These are phyloP conservation scores for Galeopterus variegatus DNA, from an alignment of 2,113 vertebrate genomes.

Conservation along the genomic window DNA sequence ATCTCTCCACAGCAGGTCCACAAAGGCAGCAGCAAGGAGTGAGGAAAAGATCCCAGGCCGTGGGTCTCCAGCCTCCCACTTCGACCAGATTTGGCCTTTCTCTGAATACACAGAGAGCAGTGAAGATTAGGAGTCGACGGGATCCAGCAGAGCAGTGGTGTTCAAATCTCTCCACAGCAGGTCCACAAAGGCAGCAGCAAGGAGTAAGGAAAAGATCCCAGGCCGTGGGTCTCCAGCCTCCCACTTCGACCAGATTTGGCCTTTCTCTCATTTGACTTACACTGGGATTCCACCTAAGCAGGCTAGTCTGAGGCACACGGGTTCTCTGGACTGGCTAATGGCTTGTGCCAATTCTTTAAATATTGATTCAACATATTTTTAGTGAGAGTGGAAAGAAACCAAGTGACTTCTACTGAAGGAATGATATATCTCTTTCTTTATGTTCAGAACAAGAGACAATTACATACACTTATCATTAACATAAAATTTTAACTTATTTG, in stretches of 20 bases:
- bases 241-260: not conserved
- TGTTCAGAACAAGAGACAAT: not conserved
- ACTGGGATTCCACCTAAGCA: not conserved
- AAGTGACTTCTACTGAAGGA: not conserved
- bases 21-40: not conserved
- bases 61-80: not conserved
- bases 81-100: not conserved
- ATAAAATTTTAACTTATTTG: slow-evolving; percentile 27
- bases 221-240: not conserved
- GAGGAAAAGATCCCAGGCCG: not conserved
- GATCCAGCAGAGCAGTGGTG: not conserved
- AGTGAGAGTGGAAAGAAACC: not conserved
- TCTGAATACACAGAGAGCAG: not conserved
- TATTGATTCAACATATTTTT: not conserved
- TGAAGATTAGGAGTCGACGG: not conserved
- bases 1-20: not conserved
- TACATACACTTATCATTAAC: not conserved
- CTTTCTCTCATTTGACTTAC: not conserved
- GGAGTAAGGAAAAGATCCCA: not conserved
- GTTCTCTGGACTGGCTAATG: not conserved
- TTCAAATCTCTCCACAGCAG: not conserved
- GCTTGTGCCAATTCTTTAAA: not conserved
- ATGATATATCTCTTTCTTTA: not conserved
- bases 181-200: not conserved
- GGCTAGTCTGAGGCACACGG: not conserved